A percentile compares a stretch with the other conserved stretches of the same genome.
Conservation (phyloP, 2,888 invertebrate species). For the Alitta virens region DNA sequence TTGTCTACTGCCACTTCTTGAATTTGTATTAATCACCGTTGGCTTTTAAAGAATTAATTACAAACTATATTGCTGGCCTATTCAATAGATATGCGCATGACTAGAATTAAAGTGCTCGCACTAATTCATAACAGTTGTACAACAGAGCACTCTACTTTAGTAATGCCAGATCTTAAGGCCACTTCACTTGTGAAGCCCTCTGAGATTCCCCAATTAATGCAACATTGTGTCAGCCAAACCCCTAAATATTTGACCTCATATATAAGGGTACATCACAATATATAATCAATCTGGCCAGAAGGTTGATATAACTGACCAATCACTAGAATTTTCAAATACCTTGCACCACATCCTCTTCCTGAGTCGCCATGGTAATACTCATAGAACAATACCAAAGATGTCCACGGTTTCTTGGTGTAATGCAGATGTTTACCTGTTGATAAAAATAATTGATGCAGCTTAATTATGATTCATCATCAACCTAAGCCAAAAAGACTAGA, state of each 20-base stretch:
- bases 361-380: constrained; percentile 56
- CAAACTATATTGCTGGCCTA: too few relatives aligned
- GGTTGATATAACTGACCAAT: neutral
- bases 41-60: too few relatives aligned
- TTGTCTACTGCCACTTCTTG: too few relatives aligned
- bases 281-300: too few relatives aligned
- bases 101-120: too few relatives aligned
- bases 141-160: neutral
- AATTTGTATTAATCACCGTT: too few relatives aligned
- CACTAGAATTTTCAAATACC: constrained; percentile 32
- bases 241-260: neutral
- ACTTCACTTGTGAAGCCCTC: neutral
- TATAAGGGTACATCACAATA: neutral
- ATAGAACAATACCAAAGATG: constrained; percentile 52
- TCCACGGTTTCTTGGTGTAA: constrained; percentile 36
- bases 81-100: too few relatives aligned
- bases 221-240: neutral
- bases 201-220: too few relatives aligned
- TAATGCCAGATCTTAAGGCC: neutral
- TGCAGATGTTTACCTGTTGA: constrained; percentile 2
- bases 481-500: neutral
- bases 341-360: constrained; percentile 56
- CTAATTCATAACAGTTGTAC: too few relatives aligned
- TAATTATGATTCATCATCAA: neutral
- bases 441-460: neutral